Conservation (phyloP, 2,888 invertebrate species). For the Trichogramma dendrolimi region DNA sequence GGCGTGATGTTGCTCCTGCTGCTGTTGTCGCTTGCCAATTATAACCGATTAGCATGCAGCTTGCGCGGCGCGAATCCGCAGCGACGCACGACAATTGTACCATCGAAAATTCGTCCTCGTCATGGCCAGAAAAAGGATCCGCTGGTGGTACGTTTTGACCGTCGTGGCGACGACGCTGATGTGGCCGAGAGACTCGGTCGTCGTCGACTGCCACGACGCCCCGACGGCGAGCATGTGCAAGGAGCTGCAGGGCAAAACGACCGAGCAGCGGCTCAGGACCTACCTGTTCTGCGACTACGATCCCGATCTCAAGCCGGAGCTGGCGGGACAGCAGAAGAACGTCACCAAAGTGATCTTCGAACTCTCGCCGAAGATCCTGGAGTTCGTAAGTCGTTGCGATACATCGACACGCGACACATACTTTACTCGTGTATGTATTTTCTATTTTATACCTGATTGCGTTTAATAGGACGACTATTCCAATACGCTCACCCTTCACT, state of each 20-base stretch:
- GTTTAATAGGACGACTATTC: constrained; percentile 34
- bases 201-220: neutral
- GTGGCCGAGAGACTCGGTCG: neutral
- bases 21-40: too few relatives aligned
- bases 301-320: constrained; percentile 17
- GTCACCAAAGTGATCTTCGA: constrained; percentile 55
- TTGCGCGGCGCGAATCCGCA: too few relatives aligned
- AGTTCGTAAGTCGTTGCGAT: constrained; percentile 37
- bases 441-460: neutral
- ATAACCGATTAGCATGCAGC: too few relatives aligned
- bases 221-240: constrained; percentile 31
- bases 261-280: constrained; percentile 48
- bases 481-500: constrained; percentile 48
- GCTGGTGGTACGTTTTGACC: too few relatives aligned
- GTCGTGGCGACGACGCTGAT: too few relatives aligned
- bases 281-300: constrained; percentile 59
- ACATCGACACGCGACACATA: neutral
- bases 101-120: too few relatives aligned
- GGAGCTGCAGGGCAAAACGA: constrained; percentile 30
- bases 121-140: too few relatives aligned
- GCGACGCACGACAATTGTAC: too few relatives aligned
- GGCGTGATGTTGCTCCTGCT: too few relatives aligned
- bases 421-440: neutral
- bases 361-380: constrained; percentile 57
- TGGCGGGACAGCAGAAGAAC: constrained; percentile 49